A percentile compares a stretch with the other conserved stretches of the same genome.
Conservation (phyloP, 2,797 vertebrate species). For the Sus cebifrons region DNA sequence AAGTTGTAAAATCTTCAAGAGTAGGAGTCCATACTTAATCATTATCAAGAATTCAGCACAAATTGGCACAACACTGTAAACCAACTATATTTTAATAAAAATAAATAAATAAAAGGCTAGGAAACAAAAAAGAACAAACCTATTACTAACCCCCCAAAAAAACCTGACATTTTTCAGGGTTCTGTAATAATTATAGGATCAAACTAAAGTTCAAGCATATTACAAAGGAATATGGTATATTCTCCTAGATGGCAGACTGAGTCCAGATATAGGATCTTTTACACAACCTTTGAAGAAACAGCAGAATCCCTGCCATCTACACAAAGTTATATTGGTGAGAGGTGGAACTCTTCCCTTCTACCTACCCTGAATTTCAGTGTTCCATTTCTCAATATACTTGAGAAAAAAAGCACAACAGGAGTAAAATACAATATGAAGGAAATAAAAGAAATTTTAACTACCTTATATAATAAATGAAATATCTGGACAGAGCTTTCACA, state of each 20-base stretch:
- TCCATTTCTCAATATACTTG: conserved; percentile 1
- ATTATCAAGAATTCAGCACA: neutral
- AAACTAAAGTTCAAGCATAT: neutral
- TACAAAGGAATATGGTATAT: neutral
- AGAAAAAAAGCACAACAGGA: neutral
- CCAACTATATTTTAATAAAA: no score
- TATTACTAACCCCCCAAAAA: neutral
- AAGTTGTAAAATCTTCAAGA: neutral
- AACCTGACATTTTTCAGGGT: neutral
- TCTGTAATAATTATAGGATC: neutral
- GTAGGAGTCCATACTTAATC: neutral
- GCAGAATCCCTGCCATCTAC: neutral
- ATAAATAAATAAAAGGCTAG: no score
- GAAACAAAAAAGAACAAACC: no score
- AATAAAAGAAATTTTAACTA: neutral
- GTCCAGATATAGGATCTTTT: neutral
- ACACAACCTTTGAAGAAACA: neutral
- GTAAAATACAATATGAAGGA: neutral
- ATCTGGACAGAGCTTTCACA: neutral
- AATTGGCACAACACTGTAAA: no score
- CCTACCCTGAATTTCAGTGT: neutral
- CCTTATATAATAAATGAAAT: neutral
- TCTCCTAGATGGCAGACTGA: neutral
- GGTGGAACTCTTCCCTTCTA: neutral
- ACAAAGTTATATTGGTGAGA: neutral